Percentiles rank a stretch among this genome's conserved stretches.
Conservation (phyloP, 2,888 invertebrate species). For the Eristalis pertinax region DNA sequence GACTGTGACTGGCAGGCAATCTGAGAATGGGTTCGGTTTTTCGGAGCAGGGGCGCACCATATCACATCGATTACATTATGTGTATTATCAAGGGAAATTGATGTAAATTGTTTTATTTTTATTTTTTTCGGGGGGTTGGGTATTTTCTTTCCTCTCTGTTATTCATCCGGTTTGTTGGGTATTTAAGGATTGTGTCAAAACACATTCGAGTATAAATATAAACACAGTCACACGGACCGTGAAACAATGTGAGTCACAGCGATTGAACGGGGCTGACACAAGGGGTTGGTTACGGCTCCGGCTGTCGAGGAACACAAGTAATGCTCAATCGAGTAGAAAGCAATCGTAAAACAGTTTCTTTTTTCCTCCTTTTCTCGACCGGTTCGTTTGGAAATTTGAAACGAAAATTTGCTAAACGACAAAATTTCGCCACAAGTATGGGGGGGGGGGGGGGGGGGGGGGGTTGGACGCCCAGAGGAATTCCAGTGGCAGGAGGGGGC, state of each 20-base stretch:
- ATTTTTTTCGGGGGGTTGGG: background rate
- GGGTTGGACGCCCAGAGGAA: constrained; percentile 5
- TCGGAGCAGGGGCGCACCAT: constrained; percentile 18
- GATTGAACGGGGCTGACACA: background rate
- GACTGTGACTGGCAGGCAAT: background rate
- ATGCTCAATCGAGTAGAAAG: constrained; percentile 68
- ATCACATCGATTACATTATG: constrained; percentile 64
- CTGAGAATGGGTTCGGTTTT: constrained; percentile 23
- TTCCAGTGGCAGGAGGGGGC: constrained; percentile 13
- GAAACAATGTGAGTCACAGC: background rate
- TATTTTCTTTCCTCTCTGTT: constrained; percentile 6
- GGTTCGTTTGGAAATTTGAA: constrained; percentile 59
- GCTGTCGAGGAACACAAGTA: constrained; percentile 15
- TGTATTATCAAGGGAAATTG: constrained; percentile 66
- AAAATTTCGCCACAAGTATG: constrained; percentile 23
- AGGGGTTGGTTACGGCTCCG: background rate
- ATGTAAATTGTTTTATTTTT: constrained; percentile 70
- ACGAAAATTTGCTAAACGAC: constrained; percentile 65
- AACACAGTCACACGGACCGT: constrained; percentile 13
- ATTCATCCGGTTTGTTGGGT: constrained; percentile 51
- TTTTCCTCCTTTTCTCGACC: constrained; percentile 13
- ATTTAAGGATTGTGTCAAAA: constrained; percentile 68
- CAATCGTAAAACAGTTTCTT: constrained; percentile 59
- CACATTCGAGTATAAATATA: constrained; percentile 54
- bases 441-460: background rate